Evolutionary conservation across 2,113 vertebrate species (phyloP).

Genomic region (Sylvietta virens): DNA sequence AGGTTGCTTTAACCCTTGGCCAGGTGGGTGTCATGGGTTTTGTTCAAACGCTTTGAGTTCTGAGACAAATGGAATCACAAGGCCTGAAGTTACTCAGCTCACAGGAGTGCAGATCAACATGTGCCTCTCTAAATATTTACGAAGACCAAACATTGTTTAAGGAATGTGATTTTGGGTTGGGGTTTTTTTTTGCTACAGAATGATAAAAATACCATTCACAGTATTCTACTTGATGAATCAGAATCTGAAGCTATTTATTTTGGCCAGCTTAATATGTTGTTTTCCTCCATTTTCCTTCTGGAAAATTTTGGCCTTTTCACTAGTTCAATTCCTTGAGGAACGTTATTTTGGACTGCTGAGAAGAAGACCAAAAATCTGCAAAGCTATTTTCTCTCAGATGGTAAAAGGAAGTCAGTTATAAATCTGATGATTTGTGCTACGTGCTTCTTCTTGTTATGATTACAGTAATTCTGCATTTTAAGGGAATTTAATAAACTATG

Average conservation of each 20-base stretch:
- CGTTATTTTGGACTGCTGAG: background rate
- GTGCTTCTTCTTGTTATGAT: background rate
- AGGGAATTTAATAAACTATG: background rate
- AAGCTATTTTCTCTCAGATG: background rate
- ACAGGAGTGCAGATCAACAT: background rate
- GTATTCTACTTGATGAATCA: background rate
- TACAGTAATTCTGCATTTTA: background rate
- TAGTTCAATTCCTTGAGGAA: background rate
- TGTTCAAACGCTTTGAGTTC: background rate
- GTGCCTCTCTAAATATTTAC: background rate
- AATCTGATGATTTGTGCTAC: background rate
- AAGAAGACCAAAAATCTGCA: background rate
- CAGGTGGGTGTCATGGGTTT: background rate
- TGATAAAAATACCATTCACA: background rate
- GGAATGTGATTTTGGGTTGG: background rate
- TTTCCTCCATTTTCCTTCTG: background rate
- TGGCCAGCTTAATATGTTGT: background rate
- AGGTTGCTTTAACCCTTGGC: background rate
- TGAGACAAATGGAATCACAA: background rate
- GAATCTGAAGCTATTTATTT: constrained; percentile 15
- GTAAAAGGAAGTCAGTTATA: background rate
- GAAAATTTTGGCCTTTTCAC: constrained; percentile 24
- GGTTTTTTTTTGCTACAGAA: background rate
- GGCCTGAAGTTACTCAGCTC: background rate
- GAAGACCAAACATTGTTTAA: background rate